Conservation (phyloP, 2,113 vertebrate species). For the Falco punctatus region DNA sequence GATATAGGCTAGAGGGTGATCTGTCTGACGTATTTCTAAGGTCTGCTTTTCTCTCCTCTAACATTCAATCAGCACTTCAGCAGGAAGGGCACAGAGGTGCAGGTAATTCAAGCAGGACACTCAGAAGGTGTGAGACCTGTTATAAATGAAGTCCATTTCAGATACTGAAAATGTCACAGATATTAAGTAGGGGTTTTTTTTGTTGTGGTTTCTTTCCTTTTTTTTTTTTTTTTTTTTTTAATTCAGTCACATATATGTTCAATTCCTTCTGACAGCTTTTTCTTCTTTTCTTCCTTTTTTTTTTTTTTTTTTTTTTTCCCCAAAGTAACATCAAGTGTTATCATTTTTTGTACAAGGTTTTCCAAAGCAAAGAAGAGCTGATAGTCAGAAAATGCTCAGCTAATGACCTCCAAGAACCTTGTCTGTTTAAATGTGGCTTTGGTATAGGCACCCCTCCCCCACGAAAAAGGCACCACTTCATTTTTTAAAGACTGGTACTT, state of each 20-base stretch:
- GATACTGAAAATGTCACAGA: not conserved
- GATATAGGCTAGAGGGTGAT: not conserved
- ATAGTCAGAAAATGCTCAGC: not conserved
- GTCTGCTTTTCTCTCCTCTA: not conserved
- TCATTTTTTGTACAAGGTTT: not conserved
- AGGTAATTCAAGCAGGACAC: not conserved
- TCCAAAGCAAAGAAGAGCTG: not conserved
- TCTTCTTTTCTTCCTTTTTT: accelerated
- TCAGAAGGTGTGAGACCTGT: not conserved
- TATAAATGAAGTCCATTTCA: not conserved
- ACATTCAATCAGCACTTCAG: not conserved
- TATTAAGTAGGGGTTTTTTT: not conserved
- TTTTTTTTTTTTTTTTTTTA: not conserved
- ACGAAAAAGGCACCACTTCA: not conserved
- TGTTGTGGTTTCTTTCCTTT: not conserved
- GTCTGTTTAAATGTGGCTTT: not conserved
- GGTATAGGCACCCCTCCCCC: not conserved
- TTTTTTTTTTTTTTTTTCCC: accelerated
- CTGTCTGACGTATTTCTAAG: not conserved
- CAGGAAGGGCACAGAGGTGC: not conserved
- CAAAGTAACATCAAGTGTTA: not conserved
- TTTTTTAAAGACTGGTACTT: not conserved
- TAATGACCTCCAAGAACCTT: not conserved
- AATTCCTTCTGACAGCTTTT: not conserved
- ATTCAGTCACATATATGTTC: not conserved